Evolutionary conservation across 2,888 invertebrate genomes (phyloP), one percentile per base, ranked within the genome.

Genomic region (Cephus pygmeus): DNA sequence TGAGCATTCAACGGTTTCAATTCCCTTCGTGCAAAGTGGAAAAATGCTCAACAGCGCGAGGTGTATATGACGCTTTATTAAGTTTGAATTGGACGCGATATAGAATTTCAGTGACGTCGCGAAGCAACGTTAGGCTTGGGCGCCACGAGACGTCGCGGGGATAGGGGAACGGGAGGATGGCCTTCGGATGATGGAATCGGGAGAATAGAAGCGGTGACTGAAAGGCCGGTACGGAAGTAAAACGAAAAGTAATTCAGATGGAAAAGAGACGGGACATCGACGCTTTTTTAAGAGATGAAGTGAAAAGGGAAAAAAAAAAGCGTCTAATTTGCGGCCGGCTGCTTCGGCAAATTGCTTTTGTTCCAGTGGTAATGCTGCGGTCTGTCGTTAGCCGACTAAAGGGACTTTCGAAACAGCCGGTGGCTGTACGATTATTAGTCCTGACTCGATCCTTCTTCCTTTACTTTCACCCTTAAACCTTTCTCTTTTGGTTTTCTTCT

Each of bases 51-150:
- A 79, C 80, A 69, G 79, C 76, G 69, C 78, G 81, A 73, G 83
- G 85, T 89, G 89, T 85, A 87, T 86, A 87, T 88, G 90, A 90
- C 89, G 90, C 88, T 90, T 90, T 90, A 90, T 90, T 90, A 90
- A 89, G 86, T 89, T 85, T 87, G 89, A 90, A 90, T 90, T 89
- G 87, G 86, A 81, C 84, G 81, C 69, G 85, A 84, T 87, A 88
- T 89, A 87, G 89, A 89, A 90, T 88, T 85, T 85, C 87, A 83
- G 82, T 79, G 82, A 79, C 12, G 74, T 23, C 30, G 23, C 31
- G 56, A 69, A 69, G 76, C 69, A 68, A 9, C 35, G 35, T 35
- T 35, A 23, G 9, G 56, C 23, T 30, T 23, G 11, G 34, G 33
- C 15, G 11, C 11, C 9, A 15, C 3, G 35, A 74, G 74, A 35